Base-by-base conservation (phyloP, 2,888 invertebrate species). In the Cistogaster globosa region DNA sequence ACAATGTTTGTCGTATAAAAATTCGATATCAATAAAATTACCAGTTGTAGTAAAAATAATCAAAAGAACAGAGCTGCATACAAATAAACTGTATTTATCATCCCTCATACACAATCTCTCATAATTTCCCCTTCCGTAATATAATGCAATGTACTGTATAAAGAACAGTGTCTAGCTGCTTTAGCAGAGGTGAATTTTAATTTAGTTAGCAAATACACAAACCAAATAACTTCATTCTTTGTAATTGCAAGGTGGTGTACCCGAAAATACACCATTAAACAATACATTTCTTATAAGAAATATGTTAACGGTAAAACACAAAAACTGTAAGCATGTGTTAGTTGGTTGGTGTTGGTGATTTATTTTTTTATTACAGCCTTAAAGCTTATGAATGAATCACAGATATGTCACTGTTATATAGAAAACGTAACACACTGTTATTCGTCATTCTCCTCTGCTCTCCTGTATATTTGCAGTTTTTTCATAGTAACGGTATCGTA, bases 321-420 rank as follows among this genome's bases (percentile, higher is more conserved):
- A 6, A 53, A 18, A 53, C 51, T 14, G 20, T 18, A 8, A 20
- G 51, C 8, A 20, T n/a, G 2, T 53, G 18, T 18, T 18, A 18
- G 32, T 26, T 5, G 45, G 18, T 9, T 18, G 32, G 32, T 22
- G 11, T 42, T 42, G 12, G 42, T 71, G n/a, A 22, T 55, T n/a
- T n/a, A 55, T 48, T 55, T 32, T 62, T 51, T 36, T 71, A 65
- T 22, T 22, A 45, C 22, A 26, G n/a, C 18, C 1, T 4, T 32
- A 65, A 55, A 53, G 22, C 26, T 32, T 58, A 60, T 62, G 68
- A 78, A 62, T 62, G 53, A 69, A 69, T 68, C 26, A 42, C 20
- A 65, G 42, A 58, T 76, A 71, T 76, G 82, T 69, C 82, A 74
- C 67, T 60, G 1, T 32, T 57, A 22, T 11, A n/a, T 20, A 57